phyloP scores from a whole-genome alignment of 53 echinoderm and acorn worm genomes.

The Echinarachnius parma region DNA sequence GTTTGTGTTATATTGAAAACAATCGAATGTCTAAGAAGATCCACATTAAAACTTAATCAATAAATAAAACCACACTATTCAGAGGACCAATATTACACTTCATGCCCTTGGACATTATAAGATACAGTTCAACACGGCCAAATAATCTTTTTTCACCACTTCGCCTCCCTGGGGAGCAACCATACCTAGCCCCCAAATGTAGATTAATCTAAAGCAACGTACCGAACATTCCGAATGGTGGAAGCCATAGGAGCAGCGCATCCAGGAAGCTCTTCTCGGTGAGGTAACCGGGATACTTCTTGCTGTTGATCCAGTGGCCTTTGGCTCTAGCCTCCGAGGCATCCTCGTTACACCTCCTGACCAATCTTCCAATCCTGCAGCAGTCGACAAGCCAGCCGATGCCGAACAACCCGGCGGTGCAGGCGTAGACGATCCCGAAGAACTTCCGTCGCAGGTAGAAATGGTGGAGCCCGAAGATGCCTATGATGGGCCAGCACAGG shows the following conservation, averaged over 20 bases:
- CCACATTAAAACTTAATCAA: too few species aligned
- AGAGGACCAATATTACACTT: too few species aligned
- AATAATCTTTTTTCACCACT: too few species aligned
- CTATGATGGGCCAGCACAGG: conserved; percentile 15
- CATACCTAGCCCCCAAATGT: too few species aligned
- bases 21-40: too few species aligned
- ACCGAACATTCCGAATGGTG: conserved; percentile 45
- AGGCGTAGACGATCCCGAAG: conserved; percentile 50
- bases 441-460: conserved; percentile 54
- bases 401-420: conserved; percentile 35
- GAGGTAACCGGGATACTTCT: conserved; percentile 16
- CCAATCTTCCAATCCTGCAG: conserved; percentile 48
- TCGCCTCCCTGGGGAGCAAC: too few species aligned
- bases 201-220: too few species aligned
- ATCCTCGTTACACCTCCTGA: conserved; percentile 40
- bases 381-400: conserved; percentile 57
- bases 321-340: conserved; percentile 12
- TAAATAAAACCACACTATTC: too few species aligned
- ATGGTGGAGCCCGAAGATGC: conserved; percentile 51
- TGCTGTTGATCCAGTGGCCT: conserved; percentile 33
- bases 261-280: conserved; percentile 2
- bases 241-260: conserved; percentile 44
- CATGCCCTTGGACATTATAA: too few species aligned
- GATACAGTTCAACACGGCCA: too few species aligned
- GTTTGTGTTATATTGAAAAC: too few species aligned